phyloP scores from a whole-genome alignment of 1,140 invertebrate species.

The Lepidotrigona ventralis region DNA sequence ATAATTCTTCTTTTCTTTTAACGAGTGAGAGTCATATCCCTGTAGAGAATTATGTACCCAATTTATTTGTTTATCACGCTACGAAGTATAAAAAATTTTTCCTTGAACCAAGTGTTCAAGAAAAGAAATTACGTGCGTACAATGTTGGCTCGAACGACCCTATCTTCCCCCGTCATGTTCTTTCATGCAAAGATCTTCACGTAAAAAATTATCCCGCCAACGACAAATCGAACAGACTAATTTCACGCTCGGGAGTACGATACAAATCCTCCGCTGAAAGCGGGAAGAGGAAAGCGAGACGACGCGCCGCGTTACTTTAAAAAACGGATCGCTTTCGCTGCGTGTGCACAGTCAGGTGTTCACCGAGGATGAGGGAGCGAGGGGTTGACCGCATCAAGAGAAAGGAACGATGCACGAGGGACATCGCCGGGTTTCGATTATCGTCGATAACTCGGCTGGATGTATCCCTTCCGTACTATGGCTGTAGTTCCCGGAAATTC shows the following conservation, averaged over 20 bases:
- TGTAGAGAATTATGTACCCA: too few species aligned
- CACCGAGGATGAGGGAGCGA: background rate
- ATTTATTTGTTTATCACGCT: too few species aligned
- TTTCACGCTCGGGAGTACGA: background rate
- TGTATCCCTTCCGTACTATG: slow-evolving; percentile 61
- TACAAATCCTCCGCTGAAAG: background rate
- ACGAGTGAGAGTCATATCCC: too few species aligned
- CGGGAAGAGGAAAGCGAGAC: background rate
- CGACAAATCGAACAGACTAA: background rate
- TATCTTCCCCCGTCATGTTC: background rate
- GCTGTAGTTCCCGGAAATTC: slow-evolving; percentile 66
- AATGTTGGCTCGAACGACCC: background rate
- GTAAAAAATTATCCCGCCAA: background rate
- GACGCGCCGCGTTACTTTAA: background rate
- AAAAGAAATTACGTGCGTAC: too few species aligned
- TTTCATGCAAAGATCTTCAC: too few species aligned
- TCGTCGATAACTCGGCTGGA: slow-evolving; percentile 65
- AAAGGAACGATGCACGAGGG: slow-evolving; percentile 67
- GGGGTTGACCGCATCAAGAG: slow-evolving; percentile 25
- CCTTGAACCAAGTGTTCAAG: too few species aligned
- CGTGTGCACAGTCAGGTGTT: slow-evolving; percentile 19
- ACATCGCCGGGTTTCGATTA: slow-evolving; percentile 66
- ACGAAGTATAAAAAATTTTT: too few species aligned
- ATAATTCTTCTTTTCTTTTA: too few species aligned
- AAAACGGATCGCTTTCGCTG: slow-evolving; percentile 29